Evolutionary conservation across 2,113 vertebrate species (phyloP).

Genomic region (Pristiophorus japonicus): DNA sequence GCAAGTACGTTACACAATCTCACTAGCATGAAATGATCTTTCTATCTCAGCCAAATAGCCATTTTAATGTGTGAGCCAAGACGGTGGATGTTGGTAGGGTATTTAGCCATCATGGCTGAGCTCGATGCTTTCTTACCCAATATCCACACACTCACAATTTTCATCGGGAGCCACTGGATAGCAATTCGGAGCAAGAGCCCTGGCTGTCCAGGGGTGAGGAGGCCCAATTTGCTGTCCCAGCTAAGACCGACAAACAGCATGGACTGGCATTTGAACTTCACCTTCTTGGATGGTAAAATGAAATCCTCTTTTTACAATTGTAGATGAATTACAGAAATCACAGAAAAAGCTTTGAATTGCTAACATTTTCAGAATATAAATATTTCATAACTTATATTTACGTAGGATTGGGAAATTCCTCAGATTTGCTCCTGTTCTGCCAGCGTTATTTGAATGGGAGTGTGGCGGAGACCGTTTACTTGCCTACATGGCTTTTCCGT

Average conservation of each 20-base stretch:
- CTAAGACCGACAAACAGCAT: background rate
- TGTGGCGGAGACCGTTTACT: background rate
- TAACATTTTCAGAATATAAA: background rate
- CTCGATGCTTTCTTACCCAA: background rate
- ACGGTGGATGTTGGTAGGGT: background rate
- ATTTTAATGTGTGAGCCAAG: background rate
- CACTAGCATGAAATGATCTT: too few species aligned
- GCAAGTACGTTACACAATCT: too few species aligned
- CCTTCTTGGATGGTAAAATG: background rate
- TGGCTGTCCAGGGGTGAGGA: background rate
- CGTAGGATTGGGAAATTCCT: background rate
- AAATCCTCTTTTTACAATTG: background rate
- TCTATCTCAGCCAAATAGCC: too few species aligned
- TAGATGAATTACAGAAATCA: background rate
- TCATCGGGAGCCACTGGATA: background rate
- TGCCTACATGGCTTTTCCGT: background rate
- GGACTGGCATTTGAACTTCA: background rate
- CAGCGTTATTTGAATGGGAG: background rate
- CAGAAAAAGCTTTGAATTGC: background rate
- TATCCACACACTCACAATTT: background rate
- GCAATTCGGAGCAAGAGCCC: background rate
- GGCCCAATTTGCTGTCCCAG: background rate
- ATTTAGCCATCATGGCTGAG: background rate
- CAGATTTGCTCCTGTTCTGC: background rate
- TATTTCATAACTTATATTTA: background rate